phyloP scores from a whole-genome alignment of 1,140 invertebrate species.

The Drosophila navojoa region DNA sequence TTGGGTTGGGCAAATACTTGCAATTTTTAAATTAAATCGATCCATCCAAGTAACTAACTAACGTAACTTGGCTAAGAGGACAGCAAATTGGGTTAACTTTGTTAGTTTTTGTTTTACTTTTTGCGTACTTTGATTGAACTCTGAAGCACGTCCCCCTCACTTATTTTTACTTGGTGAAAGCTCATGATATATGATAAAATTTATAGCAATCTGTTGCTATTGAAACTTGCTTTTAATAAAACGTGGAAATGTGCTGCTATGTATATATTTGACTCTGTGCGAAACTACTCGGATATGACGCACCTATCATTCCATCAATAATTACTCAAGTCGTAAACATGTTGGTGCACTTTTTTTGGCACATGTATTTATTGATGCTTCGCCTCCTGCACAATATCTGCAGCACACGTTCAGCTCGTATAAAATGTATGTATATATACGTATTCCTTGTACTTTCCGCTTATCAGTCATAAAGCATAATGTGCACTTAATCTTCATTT shows the following conservation, averaged over 20 bases:
- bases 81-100: neutral
- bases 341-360: conserved; percentile 13
- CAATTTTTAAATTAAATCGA: neutral
- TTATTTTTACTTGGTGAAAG: no score
- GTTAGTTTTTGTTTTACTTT: neutral
- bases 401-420: neutral
- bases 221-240: neutral
- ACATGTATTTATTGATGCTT: conserved; percentile 18
- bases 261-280: neutral
- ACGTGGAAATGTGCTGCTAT: neutral
- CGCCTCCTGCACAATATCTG: neutral
- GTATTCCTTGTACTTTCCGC: conserved; percentile 28
- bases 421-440: conserved; percentile 16
- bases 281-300: neutral
- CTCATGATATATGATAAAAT: no score
- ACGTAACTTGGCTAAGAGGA: neutral
- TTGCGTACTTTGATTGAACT: neutral
- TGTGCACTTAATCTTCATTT: conserved; percentile 55
- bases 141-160: neutral
- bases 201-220: no score
- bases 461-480: conserved; percentile 50
- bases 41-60: neutral
- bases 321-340: conserved; percentile 22
- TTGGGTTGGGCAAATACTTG: neutral
- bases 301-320: neutral